A percentile compares a stretch with the other conserved stretches of the same genome.
These are phyloP conservation scores for Cardinalis cardinalis DNA, from an alignment of 2,113 vertebrate genomes.

Conservation along the genomic window DNA sequence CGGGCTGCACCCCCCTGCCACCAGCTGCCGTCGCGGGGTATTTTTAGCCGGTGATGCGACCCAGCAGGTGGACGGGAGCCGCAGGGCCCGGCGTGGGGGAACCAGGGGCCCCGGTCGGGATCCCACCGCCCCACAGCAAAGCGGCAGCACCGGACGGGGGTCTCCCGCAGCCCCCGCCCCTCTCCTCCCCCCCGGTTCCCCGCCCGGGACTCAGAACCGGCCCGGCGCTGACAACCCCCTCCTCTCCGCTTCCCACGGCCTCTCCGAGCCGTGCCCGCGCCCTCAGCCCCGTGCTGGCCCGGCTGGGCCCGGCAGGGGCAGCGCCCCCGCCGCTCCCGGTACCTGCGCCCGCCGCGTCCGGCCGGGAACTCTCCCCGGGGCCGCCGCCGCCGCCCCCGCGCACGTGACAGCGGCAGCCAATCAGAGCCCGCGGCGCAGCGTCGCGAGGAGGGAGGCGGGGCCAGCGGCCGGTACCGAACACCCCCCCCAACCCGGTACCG, in stretches of 20 bases:
- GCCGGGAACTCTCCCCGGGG: neutral
- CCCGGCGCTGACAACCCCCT: no score
- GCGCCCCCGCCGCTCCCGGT: neutral
- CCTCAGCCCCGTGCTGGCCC: neutral
- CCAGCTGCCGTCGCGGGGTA: neutral
- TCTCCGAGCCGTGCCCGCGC: neutral
- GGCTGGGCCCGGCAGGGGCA: no score
- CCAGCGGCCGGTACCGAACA: neutral
- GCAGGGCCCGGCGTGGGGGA: neutral
- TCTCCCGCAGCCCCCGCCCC: neutral
- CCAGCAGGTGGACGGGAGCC: conserved; percentile 6
- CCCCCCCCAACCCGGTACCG: fast-evolving
- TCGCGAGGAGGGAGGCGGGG: neutral
- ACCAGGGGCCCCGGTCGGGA: neutral
- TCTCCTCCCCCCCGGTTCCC: no score
- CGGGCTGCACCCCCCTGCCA: neutral
- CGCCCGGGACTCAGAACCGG: neutral
- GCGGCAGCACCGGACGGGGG: neutral
- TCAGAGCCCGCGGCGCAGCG: neutral
- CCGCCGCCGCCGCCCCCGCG: neutral
- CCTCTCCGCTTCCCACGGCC: neutral
- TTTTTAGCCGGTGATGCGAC: conserved; percentile 44
- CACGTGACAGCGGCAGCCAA: neutral
- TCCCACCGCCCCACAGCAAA: neutral
- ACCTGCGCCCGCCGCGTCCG: neutral